Evolutionary conservation across 2,113 vertebrate species (phyloP).

Genomic region (Edolisoma coerulescens): DNA sequence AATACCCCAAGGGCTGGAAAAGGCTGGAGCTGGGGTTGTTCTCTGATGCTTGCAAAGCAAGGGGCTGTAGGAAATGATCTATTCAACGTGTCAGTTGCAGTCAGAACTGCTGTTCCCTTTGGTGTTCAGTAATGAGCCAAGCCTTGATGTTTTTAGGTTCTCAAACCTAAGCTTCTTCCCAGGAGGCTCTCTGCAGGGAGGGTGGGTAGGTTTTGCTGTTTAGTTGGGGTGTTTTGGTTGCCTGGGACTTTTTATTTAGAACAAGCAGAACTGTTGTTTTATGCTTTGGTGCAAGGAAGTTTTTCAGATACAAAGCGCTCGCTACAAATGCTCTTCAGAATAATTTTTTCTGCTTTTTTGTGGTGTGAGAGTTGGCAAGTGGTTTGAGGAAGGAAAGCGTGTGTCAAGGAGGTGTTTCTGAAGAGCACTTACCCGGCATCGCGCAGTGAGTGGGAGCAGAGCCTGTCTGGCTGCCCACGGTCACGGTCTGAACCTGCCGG

Average conservation of each 20-base stretch:
- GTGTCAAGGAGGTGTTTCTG: neutral
- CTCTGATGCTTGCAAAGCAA: neutral
- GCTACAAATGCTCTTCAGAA: neutral
- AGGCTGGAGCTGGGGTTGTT: neutral
- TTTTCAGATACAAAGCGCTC: neutral
- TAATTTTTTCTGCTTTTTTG: neutral
- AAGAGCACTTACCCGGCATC: neutral
- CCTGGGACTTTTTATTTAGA: neutral
- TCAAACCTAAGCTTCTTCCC: neutral
- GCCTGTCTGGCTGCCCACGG: neutral
- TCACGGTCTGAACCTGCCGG: neutral
- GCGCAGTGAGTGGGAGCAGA: neutral
- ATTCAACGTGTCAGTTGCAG: neutral
- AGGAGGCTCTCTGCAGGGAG: neutral
- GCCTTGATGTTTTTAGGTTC: neutral
- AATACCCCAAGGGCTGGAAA: neutral
- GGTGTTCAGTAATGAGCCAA: neutral
- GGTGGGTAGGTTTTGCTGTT: neutral
- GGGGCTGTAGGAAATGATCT: neutral
- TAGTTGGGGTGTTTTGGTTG: neutral
- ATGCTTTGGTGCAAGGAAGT: neutral
- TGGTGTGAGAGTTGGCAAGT: neutral
- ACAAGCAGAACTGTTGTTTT: neutral
- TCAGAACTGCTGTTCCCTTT: neutral
- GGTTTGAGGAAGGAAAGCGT: neutral